phyloP scores from a whole-genome alignment of 2,113 vertebrate species.

The Nannospalax galili region DNA sequence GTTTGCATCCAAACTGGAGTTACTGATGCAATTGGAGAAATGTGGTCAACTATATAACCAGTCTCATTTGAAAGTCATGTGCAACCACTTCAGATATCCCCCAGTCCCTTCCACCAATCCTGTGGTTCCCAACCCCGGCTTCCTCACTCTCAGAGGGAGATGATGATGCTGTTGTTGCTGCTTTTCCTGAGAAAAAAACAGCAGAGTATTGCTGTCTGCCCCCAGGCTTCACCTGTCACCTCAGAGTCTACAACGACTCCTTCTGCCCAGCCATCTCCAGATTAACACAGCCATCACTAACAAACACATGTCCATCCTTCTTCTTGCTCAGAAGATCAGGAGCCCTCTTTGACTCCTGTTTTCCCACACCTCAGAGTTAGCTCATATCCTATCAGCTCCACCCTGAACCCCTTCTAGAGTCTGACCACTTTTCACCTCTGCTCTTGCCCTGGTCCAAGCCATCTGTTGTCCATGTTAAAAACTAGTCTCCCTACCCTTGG shows the following conservation, averaged over 20 bases:
- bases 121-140: accelerated
- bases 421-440: not conserved
- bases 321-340: not conserved
- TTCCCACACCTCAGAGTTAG: not conserved
- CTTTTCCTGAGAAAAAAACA: not conserved
- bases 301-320: not conserved
- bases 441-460: not conserved
- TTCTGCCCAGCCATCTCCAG: not conserved
- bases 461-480: no score
- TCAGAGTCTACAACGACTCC: not conserved
- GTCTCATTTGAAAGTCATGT: not conserved
- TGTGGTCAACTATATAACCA: not conserved
- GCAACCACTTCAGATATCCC: not conserved
- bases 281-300: not conserved
- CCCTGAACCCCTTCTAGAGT: not conserved
- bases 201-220: no score
- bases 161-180: not conserved
- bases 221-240: not conserved
- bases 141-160: not conserved
- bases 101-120: not conserved
- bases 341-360: not conserved
- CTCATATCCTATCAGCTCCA: not conserved
- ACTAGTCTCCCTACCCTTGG: not conserved
- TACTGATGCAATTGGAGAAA: not conserved
- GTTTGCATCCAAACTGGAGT: not conserved